A percentile compares a stretch with the other conserved stretches of the same genome.
phyloP scores from a whole-genome alignment of 1,140 invertebrate genomes.

The Parapsyche elsis region DNA sequence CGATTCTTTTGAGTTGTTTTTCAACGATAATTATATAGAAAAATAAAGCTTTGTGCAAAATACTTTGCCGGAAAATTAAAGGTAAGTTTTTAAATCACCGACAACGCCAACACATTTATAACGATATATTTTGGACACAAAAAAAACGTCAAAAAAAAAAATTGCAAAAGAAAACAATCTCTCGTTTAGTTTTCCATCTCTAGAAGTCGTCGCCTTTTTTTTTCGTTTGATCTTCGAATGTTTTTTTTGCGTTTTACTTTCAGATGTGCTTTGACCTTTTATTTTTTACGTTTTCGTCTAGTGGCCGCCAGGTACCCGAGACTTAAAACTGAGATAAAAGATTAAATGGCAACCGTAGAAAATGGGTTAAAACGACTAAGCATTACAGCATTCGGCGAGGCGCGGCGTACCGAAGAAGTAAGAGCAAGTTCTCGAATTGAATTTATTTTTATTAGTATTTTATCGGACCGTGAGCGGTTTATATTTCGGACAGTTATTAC shows the following conservation, averaged over 20 bases:
- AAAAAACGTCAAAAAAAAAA: neutral
- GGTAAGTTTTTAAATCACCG: neutral
- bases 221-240: slow-evolving; percentile 29
- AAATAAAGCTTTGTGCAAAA: neutral
- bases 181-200: slow-evolving; percentile 12
- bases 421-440: neutral
- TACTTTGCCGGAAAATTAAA: neutral
- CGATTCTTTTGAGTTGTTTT: neutral
- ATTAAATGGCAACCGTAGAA: slow-evolving; percentile 31
- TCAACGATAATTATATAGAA: neutral
- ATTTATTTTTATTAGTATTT: slow-evolving; percentile 24
- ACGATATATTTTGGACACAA: neutral
- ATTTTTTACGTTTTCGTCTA: neutral
- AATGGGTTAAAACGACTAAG: slow-evolving; percentile 22
- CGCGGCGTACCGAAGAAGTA: neutral
- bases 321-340: slow-evolving; percentile 37
- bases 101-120: neutral
- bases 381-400: neutral
- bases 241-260: slow-evolving; percentile 19
- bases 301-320: neutral
- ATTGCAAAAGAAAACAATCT: neutral
- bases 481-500: slow-evolving; percentile 26
- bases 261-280: neutral
- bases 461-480: slow-evolving; percentile 3
- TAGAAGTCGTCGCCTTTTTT: neutral